Evolutionary conservation across 1,140 invertebrate species (phyloP).

Genomic region (Melitaea cinxia): DNA sequence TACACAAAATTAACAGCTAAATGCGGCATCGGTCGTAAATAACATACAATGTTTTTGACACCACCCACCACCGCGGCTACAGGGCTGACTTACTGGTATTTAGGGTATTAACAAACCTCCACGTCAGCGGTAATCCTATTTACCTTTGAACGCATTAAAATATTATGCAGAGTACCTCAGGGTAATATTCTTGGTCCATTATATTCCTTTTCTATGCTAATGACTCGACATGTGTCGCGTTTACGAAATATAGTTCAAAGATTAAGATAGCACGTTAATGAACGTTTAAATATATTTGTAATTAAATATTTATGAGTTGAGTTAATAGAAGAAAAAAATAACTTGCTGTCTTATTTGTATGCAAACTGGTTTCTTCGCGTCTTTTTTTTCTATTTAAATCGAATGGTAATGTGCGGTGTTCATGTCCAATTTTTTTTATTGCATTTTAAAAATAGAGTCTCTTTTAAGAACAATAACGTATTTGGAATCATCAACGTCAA

Average conservation of each 20-base stretch:
- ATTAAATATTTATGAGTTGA: too few species aligned
- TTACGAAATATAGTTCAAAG: background rate
- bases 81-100: constrained; percentile 20
- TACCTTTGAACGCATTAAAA: constrained; percentile 28
- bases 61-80: constrained; percentile 14
- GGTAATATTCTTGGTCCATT: constrained; percentile 3
- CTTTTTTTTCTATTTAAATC: background rate
- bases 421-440: constrained; percentile 10
- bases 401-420: background rate
- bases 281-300: background rate
- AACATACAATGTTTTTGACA: constrained; percentile 27
- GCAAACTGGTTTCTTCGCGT: background rate
- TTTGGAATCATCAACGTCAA: constrained; percentile 21
- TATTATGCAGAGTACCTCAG: constrained; percentile 1
- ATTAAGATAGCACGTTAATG: background rate
- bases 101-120: constrained; percentile 13
- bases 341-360: background rate
- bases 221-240: background rate
- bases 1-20: constrained; percentile 10
- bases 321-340: too few species aligned
- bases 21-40: constrained; percentile 20
- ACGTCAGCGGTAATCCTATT: constrained; percentile 18
- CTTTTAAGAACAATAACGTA: constrained; percentile 19
- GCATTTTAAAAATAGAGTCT: constrained; percentile 9
- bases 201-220: constrained; percentile 1